A percentile compares a stretch with the other conserved stretches of the same genome.
Conservation (phyloP, 1,140 invertebrate species). For the Macrobrachium rosenbergii region DNA sequence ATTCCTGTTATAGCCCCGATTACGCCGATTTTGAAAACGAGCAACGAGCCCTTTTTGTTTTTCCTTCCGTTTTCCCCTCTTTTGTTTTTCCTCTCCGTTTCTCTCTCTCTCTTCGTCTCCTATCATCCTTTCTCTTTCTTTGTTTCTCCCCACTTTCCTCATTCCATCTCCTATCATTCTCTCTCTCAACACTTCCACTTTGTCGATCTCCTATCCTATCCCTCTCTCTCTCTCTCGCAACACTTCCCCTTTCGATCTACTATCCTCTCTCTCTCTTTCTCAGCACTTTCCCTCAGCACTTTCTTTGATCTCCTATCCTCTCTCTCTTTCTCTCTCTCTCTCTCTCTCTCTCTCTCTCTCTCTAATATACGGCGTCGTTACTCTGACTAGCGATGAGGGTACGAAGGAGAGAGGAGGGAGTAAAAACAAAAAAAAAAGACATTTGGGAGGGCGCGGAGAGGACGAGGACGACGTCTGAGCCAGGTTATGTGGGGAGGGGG, state of each 20-base stretch:
- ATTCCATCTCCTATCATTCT: background rate
- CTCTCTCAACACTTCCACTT: too few relatives aligned
- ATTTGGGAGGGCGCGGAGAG: background rate
- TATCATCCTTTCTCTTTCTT: background rate
- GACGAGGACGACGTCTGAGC: too few relatives aligned
- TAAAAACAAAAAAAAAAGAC: background rate
- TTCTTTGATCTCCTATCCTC: background rate
- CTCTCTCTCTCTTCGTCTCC: background rate
- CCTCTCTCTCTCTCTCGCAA: background rate
- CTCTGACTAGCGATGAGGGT: background rate
- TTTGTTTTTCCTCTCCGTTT: background rate
- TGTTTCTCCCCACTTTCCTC: too few relatives aligned
- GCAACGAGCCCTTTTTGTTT: too few relatives aligned
- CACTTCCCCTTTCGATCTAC: too few relatives aligned
- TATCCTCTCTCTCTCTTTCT: too few relatives aligned
- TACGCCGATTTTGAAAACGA: too few relatives aligned
- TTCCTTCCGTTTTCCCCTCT: background rate
- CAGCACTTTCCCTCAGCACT: too few relatives aligned
- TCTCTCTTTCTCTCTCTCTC: too few relatives aligned
- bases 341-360: too few relatives aligned
- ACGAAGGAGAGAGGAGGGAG: conserved; percentile 10
- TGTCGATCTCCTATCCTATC: background rate
- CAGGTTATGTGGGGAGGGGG: too few relatives aligned
- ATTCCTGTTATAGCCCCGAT: too few relatives aligned
- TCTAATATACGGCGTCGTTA: background rate